Percentiles rank a stretch among this genome's conserved stretches.
phyloP scores from a whole-genome alignment of 2,113 vertebrate genomes.

The Tylochromis polylepis region DNA sequence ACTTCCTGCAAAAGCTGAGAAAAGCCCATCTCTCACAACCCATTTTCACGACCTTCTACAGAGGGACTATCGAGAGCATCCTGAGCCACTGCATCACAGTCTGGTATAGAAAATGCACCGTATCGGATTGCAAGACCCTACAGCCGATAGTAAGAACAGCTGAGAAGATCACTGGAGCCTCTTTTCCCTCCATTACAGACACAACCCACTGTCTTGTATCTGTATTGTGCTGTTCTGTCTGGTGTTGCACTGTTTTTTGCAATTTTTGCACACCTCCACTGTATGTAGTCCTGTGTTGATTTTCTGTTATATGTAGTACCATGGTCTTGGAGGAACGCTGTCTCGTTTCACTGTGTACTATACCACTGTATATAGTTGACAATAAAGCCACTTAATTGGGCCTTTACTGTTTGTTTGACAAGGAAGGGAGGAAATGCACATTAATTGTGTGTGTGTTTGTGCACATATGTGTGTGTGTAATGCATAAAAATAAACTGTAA shows the following conservation, averaged over 20 bases:
- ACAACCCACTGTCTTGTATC: not conserved
- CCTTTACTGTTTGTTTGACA: not conserved
- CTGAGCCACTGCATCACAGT: not conserved
- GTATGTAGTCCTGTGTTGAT: not conserved
- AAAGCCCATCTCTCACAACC: not conserved
- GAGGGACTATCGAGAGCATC: not conserved
- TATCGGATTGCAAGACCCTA: not conserved
- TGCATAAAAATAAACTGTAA: not conserved
- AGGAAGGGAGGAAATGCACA: too few relatives aligned
- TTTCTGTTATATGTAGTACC: not conserved
- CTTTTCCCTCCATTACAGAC: not conserved
- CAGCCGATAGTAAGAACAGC: not conserved
- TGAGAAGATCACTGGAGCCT: not conserved
- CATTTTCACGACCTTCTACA: not conserved
- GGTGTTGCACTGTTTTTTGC: not conserved
- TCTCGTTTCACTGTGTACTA: not conserved
- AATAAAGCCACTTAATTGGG: not conserved
- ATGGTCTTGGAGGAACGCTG: not conserved
- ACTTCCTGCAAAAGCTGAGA: not conserved
- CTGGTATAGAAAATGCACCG: not conserved
- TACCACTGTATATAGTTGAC: not conserved
- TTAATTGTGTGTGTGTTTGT: too few relatives aligned
- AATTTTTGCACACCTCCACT: not conserved
- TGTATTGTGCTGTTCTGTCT: not conserved
- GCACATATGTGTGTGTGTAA: not conserved